Evolutionary conservation across 1,140 invertebrate genomes (phyloP), one percentile per base, ranked within the genome.

Genomic region (Watersipora subatra): DNA sequence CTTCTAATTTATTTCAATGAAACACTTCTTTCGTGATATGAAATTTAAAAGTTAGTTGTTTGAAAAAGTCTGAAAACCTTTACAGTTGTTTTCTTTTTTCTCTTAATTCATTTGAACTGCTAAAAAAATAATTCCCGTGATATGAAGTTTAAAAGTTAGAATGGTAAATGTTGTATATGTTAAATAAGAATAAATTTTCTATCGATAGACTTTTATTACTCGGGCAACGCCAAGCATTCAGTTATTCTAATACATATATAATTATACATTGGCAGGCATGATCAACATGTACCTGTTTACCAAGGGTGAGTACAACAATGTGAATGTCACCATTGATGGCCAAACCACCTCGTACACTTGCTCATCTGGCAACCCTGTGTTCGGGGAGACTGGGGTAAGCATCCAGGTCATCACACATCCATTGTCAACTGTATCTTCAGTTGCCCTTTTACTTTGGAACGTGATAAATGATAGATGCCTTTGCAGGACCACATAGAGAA

Each of bases 261-360:
- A 55, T 22, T 17, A 55, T 22, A 55, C 46, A 55, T n/a, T n/a
- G n/a, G n/a, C 27, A 59, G 58, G 58, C 7, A 59, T 59, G 58
- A 59, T 59, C 58, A 59, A 59, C 27, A 59, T 59, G 58, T 59
- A 25, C 22, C 58, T 59, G 7, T 59, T 59, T 22, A 59, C 22
- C 17, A 17, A 22, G 7, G 58, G 58, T 59, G 7, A 59, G 22
- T 24, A 59, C 27, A 28, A 59, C 22, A 28, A 59, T 17, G 17
- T 22, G 17, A 22, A 55, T 22, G 17, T 22, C 17, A 59, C 22
- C 7, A 7, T 46, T 7, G 34, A 46, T 46, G 7, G 7, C n/a
- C 7, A 12, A 7, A 46, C 34, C 34, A 46, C 34, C n/a, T 12
- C 7, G 7, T 46, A 46, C 34, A 46, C 34, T 12, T 46, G 34